Evolutionary conservation across 2,888 invertebrate species (phyloP).

Genomic region (Antitype chi): DNA sequence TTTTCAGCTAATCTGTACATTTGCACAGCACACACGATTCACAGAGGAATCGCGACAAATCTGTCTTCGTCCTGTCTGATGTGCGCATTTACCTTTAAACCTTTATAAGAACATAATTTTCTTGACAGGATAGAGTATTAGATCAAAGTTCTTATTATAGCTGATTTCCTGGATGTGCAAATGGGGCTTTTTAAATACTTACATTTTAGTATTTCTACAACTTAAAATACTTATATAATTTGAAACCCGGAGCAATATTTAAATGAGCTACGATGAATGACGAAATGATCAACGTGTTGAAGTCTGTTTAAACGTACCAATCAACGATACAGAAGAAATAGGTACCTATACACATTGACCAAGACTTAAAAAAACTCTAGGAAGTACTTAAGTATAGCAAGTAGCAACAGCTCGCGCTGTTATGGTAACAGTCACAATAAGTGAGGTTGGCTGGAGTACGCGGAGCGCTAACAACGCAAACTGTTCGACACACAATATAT

Average conservation of each 20-base stretch:
- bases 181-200: neutral
- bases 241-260: neutral
- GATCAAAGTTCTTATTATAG: neutral
- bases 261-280: neutral
- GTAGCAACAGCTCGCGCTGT: neutral
- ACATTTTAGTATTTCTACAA: neutral
- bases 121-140: neutral
- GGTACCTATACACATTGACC: neutral
- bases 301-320: neutral
- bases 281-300: too few relatives aligned
- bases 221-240: neutral
- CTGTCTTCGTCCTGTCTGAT: neutral
- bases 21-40: neutral
- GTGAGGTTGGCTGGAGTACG: neutral
- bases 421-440: neutral
- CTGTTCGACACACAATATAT: neutral
- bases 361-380: neutral
- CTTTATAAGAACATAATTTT: neutral
- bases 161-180: neutral
- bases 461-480: slow-evolving; percentile 1
- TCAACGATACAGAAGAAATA: neutral
- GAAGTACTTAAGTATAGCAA: neutral
- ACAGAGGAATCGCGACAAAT: neutral
- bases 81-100: too few relatives aligned
- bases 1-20: neutral